Evolutionary conservation across 2,888 invertebrate species (phyloP).

Genomic region (Lamellibrachia columna): DNA sequence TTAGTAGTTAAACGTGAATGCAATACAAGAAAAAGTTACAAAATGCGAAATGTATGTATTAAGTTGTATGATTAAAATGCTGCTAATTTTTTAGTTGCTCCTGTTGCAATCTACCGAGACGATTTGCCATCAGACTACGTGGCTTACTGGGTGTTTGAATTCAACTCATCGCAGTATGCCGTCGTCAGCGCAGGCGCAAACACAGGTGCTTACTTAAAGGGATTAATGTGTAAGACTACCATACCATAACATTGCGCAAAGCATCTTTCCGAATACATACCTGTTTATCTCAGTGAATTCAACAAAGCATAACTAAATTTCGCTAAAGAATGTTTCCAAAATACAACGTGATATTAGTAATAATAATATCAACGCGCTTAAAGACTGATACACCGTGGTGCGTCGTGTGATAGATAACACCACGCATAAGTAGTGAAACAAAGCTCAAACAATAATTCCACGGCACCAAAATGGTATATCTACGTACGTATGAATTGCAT

Average conservation of each 20-base stretch:
- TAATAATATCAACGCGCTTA: no score
- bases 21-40: background rate
- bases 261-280: no score
- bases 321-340: background rate
- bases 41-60: background rate
- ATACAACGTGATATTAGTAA: background rate
- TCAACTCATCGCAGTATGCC: background rate
- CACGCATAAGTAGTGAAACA: no score
- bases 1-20: background rate
- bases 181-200: constrained; percentile 7
- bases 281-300: no score
- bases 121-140: background rate
- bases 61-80: background rate
- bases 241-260: no score
- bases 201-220: background rate
- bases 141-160: background rate
- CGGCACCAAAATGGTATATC: no score
- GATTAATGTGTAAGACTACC: no score
- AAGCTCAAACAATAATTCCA: no score
- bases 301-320: no score
- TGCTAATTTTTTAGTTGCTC: background rate
- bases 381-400: no score
- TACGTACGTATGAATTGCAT: no score
- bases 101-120: background rate
- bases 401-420: no score